phyloP scores from a whole-genome alignment of 2,888 invertebrate species.

The Erannis defoliaria region DNA sequence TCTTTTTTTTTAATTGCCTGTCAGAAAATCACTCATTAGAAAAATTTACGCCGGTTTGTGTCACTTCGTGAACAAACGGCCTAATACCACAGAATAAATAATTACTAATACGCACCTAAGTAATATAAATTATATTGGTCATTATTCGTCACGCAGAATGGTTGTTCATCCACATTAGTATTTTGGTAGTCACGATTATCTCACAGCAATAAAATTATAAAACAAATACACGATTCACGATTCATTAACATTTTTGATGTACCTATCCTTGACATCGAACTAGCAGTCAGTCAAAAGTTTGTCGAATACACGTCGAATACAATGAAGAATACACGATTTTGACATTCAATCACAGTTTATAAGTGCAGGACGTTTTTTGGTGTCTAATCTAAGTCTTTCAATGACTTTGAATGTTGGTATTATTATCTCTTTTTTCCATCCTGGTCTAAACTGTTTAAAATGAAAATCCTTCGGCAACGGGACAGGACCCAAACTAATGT shows the following conservation, averaged over 20 bases:
- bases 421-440: no score
- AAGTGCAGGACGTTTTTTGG: no score
- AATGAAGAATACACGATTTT: constrained; percentile 3
- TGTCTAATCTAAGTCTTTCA: no score
- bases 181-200: constrained; percentile 28
- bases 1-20: no score
- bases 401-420: no score
- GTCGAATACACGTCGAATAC: background rate
- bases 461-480: no score
- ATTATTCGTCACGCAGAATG: constrained; percentile 14
- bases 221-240: constrained; percentile 10
- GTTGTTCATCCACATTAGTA: constrained; percentile 17
- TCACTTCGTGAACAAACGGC: background rate
- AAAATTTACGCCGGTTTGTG: background rate
- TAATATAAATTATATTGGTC: constrained; percentile 5
- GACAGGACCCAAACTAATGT: no score
- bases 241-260: constrained; percentile 8
- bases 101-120: constrained; percentile 4
- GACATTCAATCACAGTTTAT: background rate
- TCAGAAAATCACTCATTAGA: background rate
- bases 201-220: constrained; percentile 18
- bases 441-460: no score
- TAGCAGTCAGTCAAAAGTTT: background rate
- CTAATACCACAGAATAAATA: no score
- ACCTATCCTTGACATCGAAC: constrained; percentile 16